Conservation (phyloP, 2,797 vertebrate species). For the Rhabdophis nuchalis region DNA sequence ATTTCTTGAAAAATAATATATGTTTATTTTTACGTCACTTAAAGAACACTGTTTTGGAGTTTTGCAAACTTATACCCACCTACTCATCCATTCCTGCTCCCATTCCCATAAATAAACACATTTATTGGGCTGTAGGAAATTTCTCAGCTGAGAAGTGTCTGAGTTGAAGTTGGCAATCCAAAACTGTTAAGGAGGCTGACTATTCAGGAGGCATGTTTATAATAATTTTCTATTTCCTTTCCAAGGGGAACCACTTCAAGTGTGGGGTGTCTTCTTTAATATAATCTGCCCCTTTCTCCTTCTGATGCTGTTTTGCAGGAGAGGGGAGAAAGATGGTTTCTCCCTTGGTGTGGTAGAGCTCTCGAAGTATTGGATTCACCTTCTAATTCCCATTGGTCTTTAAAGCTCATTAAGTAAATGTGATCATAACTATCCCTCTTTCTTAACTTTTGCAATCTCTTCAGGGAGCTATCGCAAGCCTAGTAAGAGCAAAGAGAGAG, state of each 20-base stretch:
- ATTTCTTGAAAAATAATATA: background rate
- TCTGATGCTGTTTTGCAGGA: background rate
- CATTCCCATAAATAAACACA: background rate
- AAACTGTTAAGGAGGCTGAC: background rate
- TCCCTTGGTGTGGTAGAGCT: background rate
- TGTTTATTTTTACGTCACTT: background rate
- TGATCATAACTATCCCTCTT: background rate
- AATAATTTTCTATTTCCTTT: background rate
- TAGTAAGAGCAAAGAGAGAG: background rate
- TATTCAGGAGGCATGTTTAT: background rate
- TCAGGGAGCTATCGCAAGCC: background rate
- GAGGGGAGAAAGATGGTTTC: background rate
- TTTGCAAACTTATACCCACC: background rate
- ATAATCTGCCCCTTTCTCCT: background rate
- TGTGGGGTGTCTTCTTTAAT: background rate
- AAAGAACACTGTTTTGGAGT: background rate
- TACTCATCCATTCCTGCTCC: background rate
- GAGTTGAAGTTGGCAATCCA: background rate
- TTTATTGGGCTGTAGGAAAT: background rate
- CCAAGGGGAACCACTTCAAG: background rate
- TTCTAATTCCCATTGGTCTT: background rate
- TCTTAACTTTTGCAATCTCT: background rate
- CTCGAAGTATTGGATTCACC: background rate
- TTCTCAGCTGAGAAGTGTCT: background rate
- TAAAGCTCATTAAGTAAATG: background rate